Evolutionary conservation across 2,113 vertebrate species (phyloP).

Genomic region (Telmatochromis brichardi): DNA sequence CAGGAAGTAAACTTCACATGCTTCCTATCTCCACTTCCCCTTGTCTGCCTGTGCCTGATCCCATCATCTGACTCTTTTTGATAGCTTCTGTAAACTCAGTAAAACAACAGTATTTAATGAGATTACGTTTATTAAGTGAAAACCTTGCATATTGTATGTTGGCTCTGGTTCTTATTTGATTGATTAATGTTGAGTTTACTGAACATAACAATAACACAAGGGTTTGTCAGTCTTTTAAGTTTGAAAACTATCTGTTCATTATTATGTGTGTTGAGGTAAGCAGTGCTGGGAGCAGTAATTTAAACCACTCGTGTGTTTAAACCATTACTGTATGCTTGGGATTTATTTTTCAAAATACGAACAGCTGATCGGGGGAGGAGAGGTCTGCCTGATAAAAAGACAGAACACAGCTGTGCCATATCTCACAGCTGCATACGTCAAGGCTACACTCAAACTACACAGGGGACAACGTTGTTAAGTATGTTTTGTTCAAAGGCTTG

Average conservation of each 20-base stretch:
- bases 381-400: slow-evolving; percentile 11
- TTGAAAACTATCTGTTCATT: not conserved
- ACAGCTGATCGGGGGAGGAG: slow-evolving; percentile 40
- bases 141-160: not conserved
- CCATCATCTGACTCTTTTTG: slow-evolving; percentile 2
- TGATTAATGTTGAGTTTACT: not conserved
- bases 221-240: not conserved
- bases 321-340: not conserved
- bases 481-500: slow-evolving; percentile 38
- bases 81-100: not conserved
- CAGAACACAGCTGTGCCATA: slow-evolving; percentile 38
- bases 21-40: slow-evolving; percentile 35
- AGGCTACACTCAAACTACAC: not conserved
- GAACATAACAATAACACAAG: not conserved
- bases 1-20: slow-evolving; percentile 27
- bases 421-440: not conserved
- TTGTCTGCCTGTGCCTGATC: not conserved
- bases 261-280: not conserved
- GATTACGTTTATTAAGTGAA: not conserved
- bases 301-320: not conserved
- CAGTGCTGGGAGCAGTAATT: not conserved
- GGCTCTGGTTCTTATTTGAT: not conserved
- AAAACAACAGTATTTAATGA: not conserved
- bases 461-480: slow-evolving; percentile 45
- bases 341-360: not conserved